A percentile compares a stretch with the other conserved stretches of the same genome.
Conservation (phyloP, 2,797 vertebrate species). For the Diglossa cyanea region DNA sequence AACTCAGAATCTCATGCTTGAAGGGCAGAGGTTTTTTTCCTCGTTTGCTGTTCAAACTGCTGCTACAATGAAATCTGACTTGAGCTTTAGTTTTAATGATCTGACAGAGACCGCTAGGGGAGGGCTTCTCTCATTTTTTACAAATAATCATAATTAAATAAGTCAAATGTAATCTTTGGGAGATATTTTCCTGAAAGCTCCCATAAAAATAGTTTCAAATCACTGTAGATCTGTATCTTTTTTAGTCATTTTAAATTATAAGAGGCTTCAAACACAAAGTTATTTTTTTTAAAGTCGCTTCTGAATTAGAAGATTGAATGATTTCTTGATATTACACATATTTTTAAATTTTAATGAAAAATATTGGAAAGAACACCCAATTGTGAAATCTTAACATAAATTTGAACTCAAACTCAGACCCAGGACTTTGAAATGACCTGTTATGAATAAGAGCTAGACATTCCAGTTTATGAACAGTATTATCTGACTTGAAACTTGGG, state of each 20-base stretch:
- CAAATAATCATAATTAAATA: neutral
- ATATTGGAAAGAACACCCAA: fast-evolving
- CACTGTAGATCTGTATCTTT: neutral
- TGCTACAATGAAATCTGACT: neutral
- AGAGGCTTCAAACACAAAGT: neutral
- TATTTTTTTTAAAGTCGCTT: fast-evolving
- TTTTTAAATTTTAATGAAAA: neutral
- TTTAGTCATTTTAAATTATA: neutral
- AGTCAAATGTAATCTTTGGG: neutral
- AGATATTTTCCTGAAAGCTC: neutral
- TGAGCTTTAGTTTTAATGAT: neutral
- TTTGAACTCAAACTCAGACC: neutral
- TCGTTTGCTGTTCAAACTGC: neutral
- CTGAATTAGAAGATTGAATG: neutral
- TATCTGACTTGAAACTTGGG: neutral
- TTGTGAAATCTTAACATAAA: neutral
- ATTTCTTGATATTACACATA: neutral
- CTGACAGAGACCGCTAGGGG: neutral
- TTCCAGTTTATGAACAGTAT: neutral
- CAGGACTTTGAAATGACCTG: neutral
- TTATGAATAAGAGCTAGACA: neutral
- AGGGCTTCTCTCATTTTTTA: neutral
- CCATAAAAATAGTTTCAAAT: neutral
- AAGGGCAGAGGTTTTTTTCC: neutral
- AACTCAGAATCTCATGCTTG: neutral